Evolutionary conservation across 2,113 vertebrate species (phyloP), one percentile per base, ranked within the genome.

Genomic region (Crocuta crocuta): DNA sequence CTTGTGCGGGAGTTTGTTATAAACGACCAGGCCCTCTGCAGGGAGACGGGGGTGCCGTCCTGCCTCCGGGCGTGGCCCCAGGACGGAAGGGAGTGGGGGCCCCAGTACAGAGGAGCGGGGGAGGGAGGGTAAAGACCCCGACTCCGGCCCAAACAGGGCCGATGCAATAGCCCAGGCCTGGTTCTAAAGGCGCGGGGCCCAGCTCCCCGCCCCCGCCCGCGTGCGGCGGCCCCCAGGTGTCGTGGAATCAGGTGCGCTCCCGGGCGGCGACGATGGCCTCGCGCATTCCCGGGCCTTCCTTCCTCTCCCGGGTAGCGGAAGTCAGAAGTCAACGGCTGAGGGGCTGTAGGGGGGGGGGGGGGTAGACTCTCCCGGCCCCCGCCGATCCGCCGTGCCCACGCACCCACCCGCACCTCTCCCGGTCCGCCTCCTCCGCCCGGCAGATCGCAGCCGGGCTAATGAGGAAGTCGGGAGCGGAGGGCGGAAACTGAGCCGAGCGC

Each of bases 391-490:
- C 82, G 97, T 96, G 79, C 97, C 97, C 98, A 13, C 91, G 98
- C 98, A 95, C 98, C 97, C 97, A 74, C 7, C 84, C 19, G 78
- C 89, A 74, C 95, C 89, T 45, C 91, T 76, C 88, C 82, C 78
- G 45, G 96, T 92, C 76, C 97, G 93, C 97, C 97, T 82, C 94
- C 94, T 63, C 28, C 83, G 97, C 97, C 96, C 55, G 66, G 4
- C 55, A 1, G 28, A 6, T 31, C 88, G 78, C 84, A 55, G 95
- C 97, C 91, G 91, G 94, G 84, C 84, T 89, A 97, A 98, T 91
- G 97, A 99, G 99, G 99, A 99, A 99, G 99, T 99, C 55, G 58
- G 92, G 98, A 33, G 96, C 66, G 1, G 90, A 96, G 98, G 98
- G 98, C 98, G 98, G 99, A 98, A 99, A 98, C 98, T 79, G 33